phyloP scores from a whole-genome alignment of 92 coral and sea anemone genomes.

The Porites divaricata region DNA sequence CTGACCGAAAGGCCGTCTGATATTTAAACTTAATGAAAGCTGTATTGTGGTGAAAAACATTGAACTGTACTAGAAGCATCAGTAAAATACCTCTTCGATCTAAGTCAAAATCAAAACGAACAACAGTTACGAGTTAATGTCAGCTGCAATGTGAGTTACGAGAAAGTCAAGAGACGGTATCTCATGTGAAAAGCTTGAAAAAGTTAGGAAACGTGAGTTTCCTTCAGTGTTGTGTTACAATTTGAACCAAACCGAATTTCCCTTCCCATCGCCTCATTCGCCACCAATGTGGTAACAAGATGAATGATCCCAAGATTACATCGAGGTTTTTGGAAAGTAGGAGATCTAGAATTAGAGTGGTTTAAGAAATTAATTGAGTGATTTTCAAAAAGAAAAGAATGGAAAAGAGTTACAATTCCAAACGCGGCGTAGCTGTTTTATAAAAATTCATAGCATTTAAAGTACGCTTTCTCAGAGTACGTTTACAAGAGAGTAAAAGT shows the following conservation, averaged over 20 bases:
- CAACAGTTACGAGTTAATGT: no score
- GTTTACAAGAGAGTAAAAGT: constrained; percentile 49
- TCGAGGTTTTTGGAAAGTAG: background rate
- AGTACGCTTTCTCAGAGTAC: constrained; percentile 6
- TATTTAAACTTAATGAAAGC: no score
- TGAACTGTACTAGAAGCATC: no score
- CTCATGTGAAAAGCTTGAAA: background rate
- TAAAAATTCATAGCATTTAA: background rate
- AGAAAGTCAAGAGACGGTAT: no score
- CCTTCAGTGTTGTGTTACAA: background rate
- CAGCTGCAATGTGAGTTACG: no score
- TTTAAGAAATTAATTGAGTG: background rate
- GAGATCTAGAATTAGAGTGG: no score
- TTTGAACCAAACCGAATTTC: background rate
- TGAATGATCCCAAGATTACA: background rate
- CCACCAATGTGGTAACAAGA: background rate
- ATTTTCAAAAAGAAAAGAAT: background rate
- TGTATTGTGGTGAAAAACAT: no score
- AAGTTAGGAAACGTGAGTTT: background rate
- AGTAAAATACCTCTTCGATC: no score
- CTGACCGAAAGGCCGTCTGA: no score
- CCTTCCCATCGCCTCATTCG: constrained; percentile 39
- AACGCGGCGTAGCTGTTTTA: background rate
- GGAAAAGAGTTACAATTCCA: background rate
- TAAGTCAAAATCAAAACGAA: no score